Evolutionary conservation across 2,888 invertebrate species (phyloP).

Genomic region (Octonoba sinensis): DNA sequence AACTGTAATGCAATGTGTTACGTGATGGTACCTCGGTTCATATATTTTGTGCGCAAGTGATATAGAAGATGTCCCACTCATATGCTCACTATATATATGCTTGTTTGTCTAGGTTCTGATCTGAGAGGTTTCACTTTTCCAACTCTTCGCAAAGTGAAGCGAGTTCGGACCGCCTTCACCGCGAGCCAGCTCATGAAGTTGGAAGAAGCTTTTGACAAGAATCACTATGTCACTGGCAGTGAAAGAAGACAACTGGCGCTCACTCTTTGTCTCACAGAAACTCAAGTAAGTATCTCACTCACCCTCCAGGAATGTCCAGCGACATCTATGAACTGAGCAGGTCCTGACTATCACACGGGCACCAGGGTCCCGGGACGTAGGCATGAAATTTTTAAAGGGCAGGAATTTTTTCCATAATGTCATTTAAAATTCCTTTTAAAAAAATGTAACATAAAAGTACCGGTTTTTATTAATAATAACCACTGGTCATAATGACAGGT

Average conservation of each 20-base stretch:
- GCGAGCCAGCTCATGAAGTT: slow-evolving; percentile 95
- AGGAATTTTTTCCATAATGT: no score
- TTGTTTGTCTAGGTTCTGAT: slow-evolving; percentile 61
- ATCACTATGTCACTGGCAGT: slow-evolving; percentile 98
- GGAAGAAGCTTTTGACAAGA: slow-evolving; percentile 98
- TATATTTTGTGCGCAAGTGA: no score
- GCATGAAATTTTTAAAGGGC: no score
- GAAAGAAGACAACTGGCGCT: slow-evolving; percentile 97
- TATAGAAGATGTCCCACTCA: no score
- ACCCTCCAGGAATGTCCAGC: background rate
- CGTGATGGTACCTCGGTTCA: no score
- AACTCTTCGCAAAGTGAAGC: slow-evolving; percentile 97
- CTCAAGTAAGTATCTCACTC: slow-evolving; percentile 82
- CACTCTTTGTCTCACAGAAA: slow-evolving; percentile 92
- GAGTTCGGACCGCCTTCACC: slow-evolving; percentile 98
- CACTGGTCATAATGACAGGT: no score
- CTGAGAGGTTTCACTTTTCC: slow-evolving; percentile 82
- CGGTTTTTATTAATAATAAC: no score
- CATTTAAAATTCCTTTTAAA: no score
- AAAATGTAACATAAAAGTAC: no score
- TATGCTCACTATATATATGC: background rate
- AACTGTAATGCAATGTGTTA: no score
- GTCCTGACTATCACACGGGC: slow-evolving; percentile 31
- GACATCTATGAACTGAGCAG: slow-evolving; percentile 16
- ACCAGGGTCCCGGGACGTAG: no score